A percentile compares a stretch with the other conserved stretches of the same genome.
phyloP scores from a whole-genome alignment of 2,113 vertebrate genomes.

The Rhinolophus sinicus region DNA sequence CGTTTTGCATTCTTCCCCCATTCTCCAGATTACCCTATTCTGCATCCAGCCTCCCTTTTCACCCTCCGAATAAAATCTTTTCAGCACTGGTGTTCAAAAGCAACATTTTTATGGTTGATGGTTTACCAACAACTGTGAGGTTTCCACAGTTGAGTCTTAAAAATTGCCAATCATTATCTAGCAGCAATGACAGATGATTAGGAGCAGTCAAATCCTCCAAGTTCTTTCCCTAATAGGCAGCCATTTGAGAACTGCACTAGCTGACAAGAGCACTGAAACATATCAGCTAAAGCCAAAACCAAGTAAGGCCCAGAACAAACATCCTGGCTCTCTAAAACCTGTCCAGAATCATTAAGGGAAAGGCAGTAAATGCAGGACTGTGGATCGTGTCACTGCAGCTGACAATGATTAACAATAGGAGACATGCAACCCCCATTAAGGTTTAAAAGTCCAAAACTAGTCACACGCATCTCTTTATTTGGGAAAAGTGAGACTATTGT shows the following conservation, averaged over 20 bases:
- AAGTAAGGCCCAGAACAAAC: conserved; percentile 85
- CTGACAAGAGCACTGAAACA: conserved; percentile 84
- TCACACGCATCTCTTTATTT: conserved; percentile 85
- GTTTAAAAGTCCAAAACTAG: conserved; percentile 86
- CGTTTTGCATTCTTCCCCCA: conserved; percentile 85
- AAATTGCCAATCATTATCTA: conserved; percentile 88
- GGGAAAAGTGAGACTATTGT: conserved; percentile 84
- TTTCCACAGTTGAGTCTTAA: conserved; percentile 86
- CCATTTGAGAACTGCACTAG: conserved; percentile 86
- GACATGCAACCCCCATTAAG: conserved; percentile 87
- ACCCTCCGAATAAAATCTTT: conserved; percentile 74
- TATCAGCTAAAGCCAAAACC: conserved; percentile 87
- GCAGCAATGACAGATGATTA: conserved; percentile 88
- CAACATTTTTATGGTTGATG: conserved; percentile 82
- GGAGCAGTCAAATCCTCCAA: conserved; percentile 85
- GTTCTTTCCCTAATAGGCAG: conserved; percentile 83
- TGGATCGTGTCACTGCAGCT: conserved; percentile 88
- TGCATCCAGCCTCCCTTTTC: conserved; percentile 74
- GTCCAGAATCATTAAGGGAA: conserved; percentile 81
- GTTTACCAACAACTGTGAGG: conserved; percentile 84
- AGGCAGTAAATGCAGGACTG: conserved; percentile 84
- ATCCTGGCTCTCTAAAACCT: conserved; percentile 85
- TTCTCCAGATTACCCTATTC: conserved; percentile 80
- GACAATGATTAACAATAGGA: conserved; percentile 88
- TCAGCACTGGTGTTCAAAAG: conserved; percentile 88